A percentile compares a stretch with the other conserved stretches of the same genome.
Conservation (phyloP, 2,113 vertebrate genomes). For the Rhizomys pruinosus region DNA sequence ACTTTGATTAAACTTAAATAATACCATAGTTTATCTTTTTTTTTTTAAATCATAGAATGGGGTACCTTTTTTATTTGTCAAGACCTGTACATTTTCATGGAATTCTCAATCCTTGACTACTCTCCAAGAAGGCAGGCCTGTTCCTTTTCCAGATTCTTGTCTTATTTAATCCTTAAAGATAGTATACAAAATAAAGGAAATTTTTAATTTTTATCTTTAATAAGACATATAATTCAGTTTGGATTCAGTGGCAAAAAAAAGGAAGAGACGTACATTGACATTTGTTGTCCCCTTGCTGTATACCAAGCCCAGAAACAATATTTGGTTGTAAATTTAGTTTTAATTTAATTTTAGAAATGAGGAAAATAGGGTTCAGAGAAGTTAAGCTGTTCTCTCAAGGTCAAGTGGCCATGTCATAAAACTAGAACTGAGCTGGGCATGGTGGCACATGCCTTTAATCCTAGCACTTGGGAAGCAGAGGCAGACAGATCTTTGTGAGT, state of each 20-base stretch:
- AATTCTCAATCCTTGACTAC: conserved; percentile 17
- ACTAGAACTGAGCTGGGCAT: conserved; percentile 35
- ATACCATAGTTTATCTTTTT: conserved; percentile 29
- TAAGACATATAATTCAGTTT: conserved; percentile 44
- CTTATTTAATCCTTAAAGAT: conserved; percentile 53
- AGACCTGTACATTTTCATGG: conserved; percentile 25
- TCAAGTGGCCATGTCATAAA: conserved; percentile 4
- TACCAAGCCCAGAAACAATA: conserved; percentile 2
- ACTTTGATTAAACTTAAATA: conserved; percentile 50
- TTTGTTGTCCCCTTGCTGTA: background rate
- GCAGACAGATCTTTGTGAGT: no score
- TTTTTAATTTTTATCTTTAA: background rate
- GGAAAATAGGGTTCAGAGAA: conserved; percentile 26
- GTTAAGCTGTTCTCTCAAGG: conserved; percentile 48
- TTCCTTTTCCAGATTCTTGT: conserved; percentile 30
- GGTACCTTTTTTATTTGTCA: conserved; percentile 2
- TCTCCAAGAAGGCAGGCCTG: background rate
- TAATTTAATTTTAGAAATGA: conserved; percentile 55
- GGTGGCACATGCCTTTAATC: no score
- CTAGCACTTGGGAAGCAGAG: no score
- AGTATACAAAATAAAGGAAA: background rate
- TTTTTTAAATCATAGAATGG: background rate
- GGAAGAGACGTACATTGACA: background rate
- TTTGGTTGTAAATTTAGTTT: conserved; percentile 36
- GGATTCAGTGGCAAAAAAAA: background rate